Evolutionary conservation across 1,140 invertebrate species (phyloP), one percentile per base, ranked within the genome.

Genomic region (Coboldia fuscipes): DNA sequence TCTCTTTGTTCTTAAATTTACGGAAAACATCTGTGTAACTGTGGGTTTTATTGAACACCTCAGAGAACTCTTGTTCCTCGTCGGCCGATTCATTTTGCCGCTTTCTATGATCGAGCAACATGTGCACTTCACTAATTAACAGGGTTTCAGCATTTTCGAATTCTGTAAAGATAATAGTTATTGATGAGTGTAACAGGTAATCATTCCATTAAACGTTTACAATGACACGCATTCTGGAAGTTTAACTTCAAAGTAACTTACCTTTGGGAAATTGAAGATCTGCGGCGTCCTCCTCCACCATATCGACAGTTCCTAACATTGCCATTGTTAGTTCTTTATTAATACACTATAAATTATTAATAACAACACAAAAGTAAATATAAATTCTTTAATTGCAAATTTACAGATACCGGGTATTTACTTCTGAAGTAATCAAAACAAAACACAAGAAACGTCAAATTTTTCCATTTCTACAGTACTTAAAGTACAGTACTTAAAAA

Each of bases 101-200:
- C 60, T 97, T 94, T 32, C 94, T 72, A 60, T 98, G 90, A 48
- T 98, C 89, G 39, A 99, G 57, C 37, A 99, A 61, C 80, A 98
- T 90, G 47, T 92, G 84, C 0, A 99, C 96, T 68, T 99, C 96
- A 9, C 92, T 97, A 54, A 97, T 93, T 35, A 98, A 58, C 21
- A 99, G 56, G 0, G 94, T 97, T 62, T 98, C 93, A 9, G 90
- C 89, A 65, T 90, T 93, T 63, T 97, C 92, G 64, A 97, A 97
- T 59, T 97, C 92, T 93, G 57, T 17, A 70, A 70, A 40, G 33
- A 41, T 16, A 36, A 39, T 24, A n/a, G 7, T 7, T 24, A 24
- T 8, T 24, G 23, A 7, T 8, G n/a, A 24, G n/a, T 24, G 23
- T n/a, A 24, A 24, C 7, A n/a, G 23, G n/a, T 8, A n/a, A 8